Percentiles rank a stretch among this genome's conserved stretches.
Conservation (phyloP, 2,888 invertebrate species). For the Euphydryas editha region DNA sequence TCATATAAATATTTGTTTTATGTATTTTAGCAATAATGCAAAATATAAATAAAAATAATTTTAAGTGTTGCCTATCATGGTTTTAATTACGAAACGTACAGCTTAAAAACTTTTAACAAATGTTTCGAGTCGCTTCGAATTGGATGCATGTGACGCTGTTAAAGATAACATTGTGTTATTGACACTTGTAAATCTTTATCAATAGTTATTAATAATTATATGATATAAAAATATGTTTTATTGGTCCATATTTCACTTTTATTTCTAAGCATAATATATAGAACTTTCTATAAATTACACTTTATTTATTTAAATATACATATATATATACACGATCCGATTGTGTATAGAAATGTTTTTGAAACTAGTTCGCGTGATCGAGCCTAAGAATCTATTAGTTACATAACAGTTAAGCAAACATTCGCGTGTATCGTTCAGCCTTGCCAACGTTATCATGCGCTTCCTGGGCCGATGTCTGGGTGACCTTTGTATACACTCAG, state of each 20-base stretch:
- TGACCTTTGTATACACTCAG: conserved; percentile 74
- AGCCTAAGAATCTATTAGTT: conserved; percentile 44
- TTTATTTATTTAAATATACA: not conserved
- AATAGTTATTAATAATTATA: no score
- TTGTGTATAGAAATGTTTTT: not conserved
- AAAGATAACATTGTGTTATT: no score
- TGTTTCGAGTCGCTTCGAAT: no score
- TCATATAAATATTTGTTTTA: no score
- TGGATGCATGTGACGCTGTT: no score
- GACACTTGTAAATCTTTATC: no score
- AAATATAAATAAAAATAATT: no score
- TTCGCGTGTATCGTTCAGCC: conserved; percentile 63
- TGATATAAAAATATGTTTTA: not conserved
- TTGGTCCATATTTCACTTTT: not conserved
- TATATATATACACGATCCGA: not conserved
- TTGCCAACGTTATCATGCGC: conserved; percentile 72
- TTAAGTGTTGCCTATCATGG: no score
- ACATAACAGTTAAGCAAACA: conserved; percentile 56
- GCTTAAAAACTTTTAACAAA: no score
- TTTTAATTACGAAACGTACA: no score
- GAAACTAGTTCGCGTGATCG: conserved; percentile 23
- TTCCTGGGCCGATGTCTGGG: conserved; percentile 75
- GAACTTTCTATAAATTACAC: not conserved
- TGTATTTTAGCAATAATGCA: no score
- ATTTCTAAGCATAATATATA: not conserved